These are phyloP conservation scores for Gobio occitaniae DNA, from an alignment of 2,797 vertebrate genomes.

Conservation along the genomic window DNA sequence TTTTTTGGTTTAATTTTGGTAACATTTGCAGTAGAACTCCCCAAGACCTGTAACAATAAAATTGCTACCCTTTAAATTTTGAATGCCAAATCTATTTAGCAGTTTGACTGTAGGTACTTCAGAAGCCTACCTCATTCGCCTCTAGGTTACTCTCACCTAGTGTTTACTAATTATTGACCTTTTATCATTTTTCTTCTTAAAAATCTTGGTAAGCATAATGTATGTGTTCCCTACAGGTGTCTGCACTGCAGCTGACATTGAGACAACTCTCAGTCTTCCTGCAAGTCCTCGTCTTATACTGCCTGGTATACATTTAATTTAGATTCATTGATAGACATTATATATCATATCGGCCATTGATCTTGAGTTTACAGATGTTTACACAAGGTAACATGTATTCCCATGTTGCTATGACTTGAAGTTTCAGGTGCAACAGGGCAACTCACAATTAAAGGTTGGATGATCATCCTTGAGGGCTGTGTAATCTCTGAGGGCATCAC, in stretches of 20 bases:
- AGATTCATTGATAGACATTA: neutral
- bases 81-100: too few relatives aligned
- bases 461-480: neutral
- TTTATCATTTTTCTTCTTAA: too few relatives aligned
- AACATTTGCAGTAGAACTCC: too few relatives aligned
- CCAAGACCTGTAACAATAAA: too few relatives aligned
- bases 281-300: neutral
- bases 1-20: too few relatives aligned
- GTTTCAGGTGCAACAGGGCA: neutral
- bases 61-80: too few relatives aligned
- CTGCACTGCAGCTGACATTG: neutral
- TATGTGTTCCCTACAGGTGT: neutral
- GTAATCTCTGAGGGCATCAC: neutral
- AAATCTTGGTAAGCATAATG: too few relatives aligned
- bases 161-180: too few relatives aligned
- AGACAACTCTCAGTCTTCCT: neutral
- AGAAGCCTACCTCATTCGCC: too few relatives aligned
- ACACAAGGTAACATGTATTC: neutral
- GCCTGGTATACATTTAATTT: neutral
- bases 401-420: neutral
- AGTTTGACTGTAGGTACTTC: too few relatives aligned
- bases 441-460: neutral
- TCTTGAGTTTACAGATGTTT: neutral
- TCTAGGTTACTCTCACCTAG: too few relatives aligned
- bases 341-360: neutral